These are phyloP conservation scores for Bungarus multicinctus DNA, from an alignment of 2,113 vertebrate species.

Conservation along the genomic window DNA sequence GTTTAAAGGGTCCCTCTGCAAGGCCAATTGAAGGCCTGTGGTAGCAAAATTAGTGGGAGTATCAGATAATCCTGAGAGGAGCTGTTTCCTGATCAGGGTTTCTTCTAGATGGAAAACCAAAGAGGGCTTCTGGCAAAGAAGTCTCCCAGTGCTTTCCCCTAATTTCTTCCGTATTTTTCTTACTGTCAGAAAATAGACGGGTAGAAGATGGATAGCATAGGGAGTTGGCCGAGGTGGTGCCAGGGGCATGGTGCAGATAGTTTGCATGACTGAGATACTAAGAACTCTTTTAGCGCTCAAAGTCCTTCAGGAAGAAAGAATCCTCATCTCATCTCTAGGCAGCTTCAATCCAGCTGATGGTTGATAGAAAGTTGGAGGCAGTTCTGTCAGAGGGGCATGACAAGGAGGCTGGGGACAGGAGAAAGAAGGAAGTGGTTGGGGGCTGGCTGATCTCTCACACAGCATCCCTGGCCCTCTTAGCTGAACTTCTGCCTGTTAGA, in stretches of 20 bases:
- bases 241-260: neutral
- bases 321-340: neutral
- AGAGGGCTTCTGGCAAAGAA: neutral
- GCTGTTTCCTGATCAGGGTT: neutral
- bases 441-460: neutral
- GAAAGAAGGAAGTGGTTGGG: neutral
- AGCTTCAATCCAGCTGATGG: neutral
- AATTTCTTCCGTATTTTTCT: neutral
- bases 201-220: neutral
- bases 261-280: neutral
- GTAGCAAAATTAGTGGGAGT: neutral
- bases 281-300: neutral
- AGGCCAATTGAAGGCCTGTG: neutral
- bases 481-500: neutral
- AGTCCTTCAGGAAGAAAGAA: neutral
- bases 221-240: neutral
- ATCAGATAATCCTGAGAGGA: neutral
- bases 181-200: neutral
- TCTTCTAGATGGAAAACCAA: neutral
- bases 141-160: neutral
- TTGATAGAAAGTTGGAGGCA: neutral
- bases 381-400: neutral
- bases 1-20: neutral
- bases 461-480: neutral
- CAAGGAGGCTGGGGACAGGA: neutral